Conservation (phyloP, 2,113 vertebrate genomes). For the Nerophis ophidion region DNA sequence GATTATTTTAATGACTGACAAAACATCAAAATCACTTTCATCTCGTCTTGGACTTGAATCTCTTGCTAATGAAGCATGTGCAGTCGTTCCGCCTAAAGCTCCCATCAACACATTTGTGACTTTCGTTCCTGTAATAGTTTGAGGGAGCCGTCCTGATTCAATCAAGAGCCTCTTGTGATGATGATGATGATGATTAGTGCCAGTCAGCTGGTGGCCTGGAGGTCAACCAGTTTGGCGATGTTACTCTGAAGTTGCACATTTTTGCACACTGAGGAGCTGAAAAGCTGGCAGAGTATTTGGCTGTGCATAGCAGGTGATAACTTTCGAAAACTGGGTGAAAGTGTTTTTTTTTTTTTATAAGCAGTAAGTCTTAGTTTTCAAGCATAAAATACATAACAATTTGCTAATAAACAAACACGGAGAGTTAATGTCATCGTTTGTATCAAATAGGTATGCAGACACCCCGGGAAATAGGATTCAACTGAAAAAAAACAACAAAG, state of each 20-base stretch:
- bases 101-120: conserved; percentile 70
- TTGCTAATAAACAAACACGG: conserved; percentile 42
- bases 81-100: conserved; percentile 39
- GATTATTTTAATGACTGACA: conserved; percentile 46
- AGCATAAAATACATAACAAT: conserved; percentile 29
- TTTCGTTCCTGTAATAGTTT: conserved; percentile 82
- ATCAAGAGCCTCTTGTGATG: conserved; percentile 70
- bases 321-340: background rate
- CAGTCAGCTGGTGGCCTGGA: conserved; percentile 57
- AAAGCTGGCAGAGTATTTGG: conserved; percentile 31
- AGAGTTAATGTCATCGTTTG: conserved; percentile 55
- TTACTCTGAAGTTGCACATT: conserved; percentile 69
- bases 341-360: too few relatives aligned
- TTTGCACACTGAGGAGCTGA: conserved; percentile 37
- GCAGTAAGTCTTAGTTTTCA: conserved; percentile 30
- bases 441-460: conserved; percentile 11
- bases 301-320: conserved; percentile 13
- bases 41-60: conserved; percentile 44
- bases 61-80: conserved; percentile 46
- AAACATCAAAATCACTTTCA: conserved; percentile 46
- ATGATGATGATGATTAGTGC: conserved; percentile 70
- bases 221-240: conserved; percentile 55
- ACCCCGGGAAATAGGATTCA: too few relatives aligned
- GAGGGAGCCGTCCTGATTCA: conserved; percentile 78
- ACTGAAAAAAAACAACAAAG: too few relatives aligned